Evolutionary conservation across 2,113 vertebrate genomes (phyloP).

Genomic region (Mustelus asterias): DNA sequence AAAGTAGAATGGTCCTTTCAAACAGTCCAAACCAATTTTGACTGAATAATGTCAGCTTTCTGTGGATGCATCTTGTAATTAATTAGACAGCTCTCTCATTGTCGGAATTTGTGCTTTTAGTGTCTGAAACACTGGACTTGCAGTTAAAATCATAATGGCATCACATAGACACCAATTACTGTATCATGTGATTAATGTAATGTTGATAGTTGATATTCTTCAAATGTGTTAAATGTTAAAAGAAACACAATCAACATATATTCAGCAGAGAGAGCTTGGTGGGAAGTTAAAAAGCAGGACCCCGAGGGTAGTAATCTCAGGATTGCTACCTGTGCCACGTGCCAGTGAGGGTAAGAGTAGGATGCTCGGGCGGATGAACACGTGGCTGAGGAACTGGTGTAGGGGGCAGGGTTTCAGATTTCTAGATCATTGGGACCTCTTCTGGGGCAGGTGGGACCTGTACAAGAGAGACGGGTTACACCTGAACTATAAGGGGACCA

Average conservation of each 20-base stretch:
- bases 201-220: background rate
- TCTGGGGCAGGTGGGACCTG: too few relatives aligned
- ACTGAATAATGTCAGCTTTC: background rate
- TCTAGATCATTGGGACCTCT: too few relatives aligned
- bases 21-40: background rate
- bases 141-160: background rate
- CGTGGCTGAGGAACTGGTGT: too few relatives aligned
- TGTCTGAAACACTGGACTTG: background rate
- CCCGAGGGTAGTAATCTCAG: too few relatives aligned
- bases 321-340: too few relatives aligned
- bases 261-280: too few relatives aligned
- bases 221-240: background rate
- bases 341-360: too few relatives aligned
- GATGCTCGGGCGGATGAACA: too few relatives aligned
- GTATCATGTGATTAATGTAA: background rate
- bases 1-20: background rate
- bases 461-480: too few relatives aligned
- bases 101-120: background rate
- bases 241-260: background rate
- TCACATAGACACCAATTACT: background rate
- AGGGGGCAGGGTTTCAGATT: too few relatives aligned
- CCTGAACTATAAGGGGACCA: too few relatives aligned
- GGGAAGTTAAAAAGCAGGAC: too few relatives aligned
- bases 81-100: background rate
- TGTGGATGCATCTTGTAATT: background rate